A percentile compares a stretch with the other conserved stretches of the same genome.
Conservation (phyloP, 92 coral and sea anemone species). For the Epizoanthus scotinus region DNA sequence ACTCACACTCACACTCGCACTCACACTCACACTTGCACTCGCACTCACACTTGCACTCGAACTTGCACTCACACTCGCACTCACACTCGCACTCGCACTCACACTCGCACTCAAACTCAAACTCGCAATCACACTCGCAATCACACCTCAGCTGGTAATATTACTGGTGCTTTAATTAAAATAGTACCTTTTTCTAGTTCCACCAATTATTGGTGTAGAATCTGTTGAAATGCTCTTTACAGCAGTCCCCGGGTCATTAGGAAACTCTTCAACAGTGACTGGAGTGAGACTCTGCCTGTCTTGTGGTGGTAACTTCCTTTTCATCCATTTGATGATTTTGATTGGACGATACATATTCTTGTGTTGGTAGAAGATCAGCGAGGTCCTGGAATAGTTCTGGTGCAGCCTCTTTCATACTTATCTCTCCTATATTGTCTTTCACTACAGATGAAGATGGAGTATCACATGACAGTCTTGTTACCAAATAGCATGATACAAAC, state of each 20-base stretch:
- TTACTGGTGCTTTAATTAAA: no score
- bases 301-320: background rate
- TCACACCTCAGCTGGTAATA: no score
- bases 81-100: no score
- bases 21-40: no score
- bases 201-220: constrained; percentile 61
- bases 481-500: background rate
- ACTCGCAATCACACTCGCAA: no score
- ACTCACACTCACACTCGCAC: no score
- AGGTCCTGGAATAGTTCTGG: background rate
- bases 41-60: no score
- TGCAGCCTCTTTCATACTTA: background rate
- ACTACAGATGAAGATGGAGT: background rate
- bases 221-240: constrained; percentile 62
- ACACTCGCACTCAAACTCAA: no score
- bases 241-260: constrained; percentile 73
- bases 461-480: background rate
- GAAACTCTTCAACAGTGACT: constrained; percentile 41
- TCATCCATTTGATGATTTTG: background rate
- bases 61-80: no score
- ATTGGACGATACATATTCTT: background rate
- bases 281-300: background rate
- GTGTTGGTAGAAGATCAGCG: background rate
- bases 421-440: background rate
- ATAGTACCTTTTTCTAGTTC: constrained; percentile 36